Evolutionary conservation across 2,888 invertebrate genomes (phyloP), one percentile per base, ranked within the genome.

Genomic region (Schizotus pectinicornis): DNA sequence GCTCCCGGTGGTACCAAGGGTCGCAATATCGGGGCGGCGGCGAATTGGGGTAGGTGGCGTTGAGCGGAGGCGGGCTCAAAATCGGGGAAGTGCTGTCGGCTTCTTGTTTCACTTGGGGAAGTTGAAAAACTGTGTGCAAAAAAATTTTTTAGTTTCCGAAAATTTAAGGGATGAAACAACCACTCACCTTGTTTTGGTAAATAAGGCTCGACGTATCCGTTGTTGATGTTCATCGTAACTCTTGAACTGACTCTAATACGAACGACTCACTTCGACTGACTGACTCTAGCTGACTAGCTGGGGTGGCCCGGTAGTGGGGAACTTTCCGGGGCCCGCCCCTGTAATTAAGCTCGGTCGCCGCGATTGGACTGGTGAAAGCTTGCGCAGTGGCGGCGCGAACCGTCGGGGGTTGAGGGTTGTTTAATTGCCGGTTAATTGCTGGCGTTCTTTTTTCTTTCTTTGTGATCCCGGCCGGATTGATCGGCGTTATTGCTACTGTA

Each of bases 1-100:
- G 51, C 35, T 67, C 82, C 76, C 37, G 81, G 80, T 63, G 83
- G 79, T 61, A 83, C 80, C 35, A 83, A 41, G 56, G 59, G 12
- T 64, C 67, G 54, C 67, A 60, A 7, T 54, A 59, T 0, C 36
- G 51, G 22, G 67, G 59, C 35, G 56, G 65, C 39, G 78, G 72
- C 48, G 74, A 65, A 8, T 67, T 63, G 6, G 69, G 64, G 56
- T 84, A 88, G 49, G 89, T 89, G 73, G 90, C 89, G 68, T 89
- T 89, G 67, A 87, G 88, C 8, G 22, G 22, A 3, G 90, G 90
- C 38, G 90, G 89, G 65, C 90, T 90, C 65, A 89, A 81, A 67
- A 90, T 82, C 7, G 81, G 79, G 9, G 80, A 80, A 7, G 79
- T 77, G 57, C 76, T 78, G 61, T 79, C 77, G 3, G 78, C 76